These are phyloP conservation scores for Phoxinus phoxinus DNA, from an alignment of 2,113 vertebrate genomes.

Conservation along the genomic window DNA sequence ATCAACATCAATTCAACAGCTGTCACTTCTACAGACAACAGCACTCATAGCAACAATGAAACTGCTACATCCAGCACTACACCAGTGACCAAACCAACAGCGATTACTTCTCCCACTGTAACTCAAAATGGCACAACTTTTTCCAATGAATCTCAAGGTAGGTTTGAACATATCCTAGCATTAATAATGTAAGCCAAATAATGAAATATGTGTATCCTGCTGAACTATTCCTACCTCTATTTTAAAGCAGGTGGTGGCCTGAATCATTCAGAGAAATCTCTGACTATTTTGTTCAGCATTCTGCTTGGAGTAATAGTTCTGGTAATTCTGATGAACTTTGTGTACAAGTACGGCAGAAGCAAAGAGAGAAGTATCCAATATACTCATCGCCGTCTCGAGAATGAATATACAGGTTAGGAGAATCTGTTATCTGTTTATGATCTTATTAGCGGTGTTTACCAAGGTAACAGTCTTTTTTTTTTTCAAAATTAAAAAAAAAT, in stretches of 20 bases:
- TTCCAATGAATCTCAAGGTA: conserved; percentile 26
- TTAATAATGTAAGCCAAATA: not conserved
- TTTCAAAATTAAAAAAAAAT: not conserved
- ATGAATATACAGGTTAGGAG: conserved; percentile 70
- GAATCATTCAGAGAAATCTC: conserved; percentile 66
- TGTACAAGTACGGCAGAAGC: conserved; percentile 66
- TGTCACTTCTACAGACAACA: not conserved
- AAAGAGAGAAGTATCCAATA: conserved; percentile 71
- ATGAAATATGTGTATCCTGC: not conserved
- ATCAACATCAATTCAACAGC: not conserved
- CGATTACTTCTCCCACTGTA: not conserved
- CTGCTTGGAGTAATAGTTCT: conserved; percentile 64
- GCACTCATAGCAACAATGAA: not conserved
- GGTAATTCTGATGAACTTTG: conserved; percentile 60
- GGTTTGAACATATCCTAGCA: not conserved
- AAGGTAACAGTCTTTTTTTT: not conserved
- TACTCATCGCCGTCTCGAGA: conserved; percentile 73
- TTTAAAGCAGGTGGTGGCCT: conserved; percentile 56
- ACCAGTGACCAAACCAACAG: not conserved
- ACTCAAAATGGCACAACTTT: conserved; percentile 31
- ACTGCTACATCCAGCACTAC: not conserved
- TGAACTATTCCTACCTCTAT: not conserved
- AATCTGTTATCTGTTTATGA: conserved; percentile 22
- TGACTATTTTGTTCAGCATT: conserved; percentile 75
- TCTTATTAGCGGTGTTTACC: not conserved